phyloP scores from a whole-genome alignment of 2,797 vertebrate genomes.

The Phoebastria nigripes region DNA sequence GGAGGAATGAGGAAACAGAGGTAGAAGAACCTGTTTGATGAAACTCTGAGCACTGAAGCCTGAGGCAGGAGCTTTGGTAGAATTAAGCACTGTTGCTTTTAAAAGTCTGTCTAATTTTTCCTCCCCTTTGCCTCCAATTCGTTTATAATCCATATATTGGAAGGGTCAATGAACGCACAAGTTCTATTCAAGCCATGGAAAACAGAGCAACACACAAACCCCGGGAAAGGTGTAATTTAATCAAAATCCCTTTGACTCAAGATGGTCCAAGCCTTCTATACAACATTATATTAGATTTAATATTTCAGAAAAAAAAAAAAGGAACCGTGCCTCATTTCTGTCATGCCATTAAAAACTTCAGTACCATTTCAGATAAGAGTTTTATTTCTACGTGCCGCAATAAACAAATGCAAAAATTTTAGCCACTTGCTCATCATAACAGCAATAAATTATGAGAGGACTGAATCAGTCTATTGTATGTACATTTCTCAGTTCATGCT shows the following conservation, averaged over 20 bases:
- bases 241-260: background rate
- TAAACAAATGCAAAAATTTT: background rate
- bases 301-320: background rate
- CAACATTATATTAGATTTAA: background rate
- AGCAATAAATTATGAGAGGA: background rate
- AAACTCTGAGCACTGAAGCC: slow-evolving; percentile 22
- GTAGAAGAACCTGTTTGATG: slow-evolving; percentile 62
- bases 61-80: background rate
- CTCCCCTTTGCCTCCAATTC: background rate
- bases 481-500: background rate
- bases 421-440: background rate
- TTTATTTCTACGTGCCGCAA: background rate
- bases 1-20: slow-evolving; percentile 58
- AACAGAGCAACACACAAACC: background rate
- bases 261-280: background rate
- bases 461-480: background rate
- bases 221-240: background rate
- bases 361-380: background rate
- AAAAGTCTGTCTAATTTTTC: background rate
- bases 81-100: slow-evolving; percentile 22
- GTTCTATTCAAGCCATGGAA: background rate
- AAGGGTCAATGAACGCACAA: background rate
- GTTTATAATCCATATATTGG: background rate
- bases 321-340: background rate
- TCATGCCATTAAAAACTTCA: background rate